Percentiles rank a stretch among this genome's conserved stretches.
Conservation (phyloP, 1,140 invertebrate species). For the Hycleus cichorii region DNA sequence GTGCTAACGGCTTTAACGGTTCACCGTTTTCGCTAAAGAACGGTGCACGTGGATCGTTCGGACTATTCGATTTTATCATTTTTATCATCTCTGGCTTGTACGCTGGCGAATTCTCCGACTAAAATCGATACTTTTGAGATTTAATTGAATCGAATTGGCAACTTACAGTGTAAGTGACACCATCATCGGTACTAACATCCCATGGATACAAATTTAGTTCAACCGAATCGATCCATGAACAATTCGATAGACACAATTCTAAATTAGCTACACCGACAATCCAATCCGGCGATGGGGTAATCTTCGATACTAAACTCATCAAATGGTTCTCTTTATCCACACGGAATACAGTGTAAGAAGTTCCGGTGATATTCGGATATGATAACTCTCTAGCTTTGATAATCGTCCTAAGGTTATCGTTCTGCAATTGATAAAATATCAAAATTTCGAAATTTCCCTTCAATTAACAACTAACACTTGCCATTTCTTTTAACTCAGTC, state of each 20-base stretch:
- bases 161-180: constrained; percentile 81
- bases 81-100: constrained; percentile 73
- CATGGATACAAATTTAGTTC: constrained; percentile 88
- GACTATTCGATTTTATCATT: constrained; percentile 69
- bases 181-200: constrained; percentile 93
- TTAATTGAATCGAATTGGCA: not conserved
- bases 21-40: constrained; percentile 78
- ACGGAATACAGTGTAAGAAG: constrained; percentile 86
- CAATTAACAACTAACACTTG: not conserved
- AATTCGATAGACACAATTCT: constrained; percentile 85
- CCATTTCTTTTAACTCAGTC: constrained; percentile 83
- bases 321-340: constrained; percentile 89
- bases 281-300: constrained; percentile 97
- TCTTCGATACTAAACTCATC: constrained; percentile 89
- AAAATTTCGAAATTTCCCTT: not conserved
- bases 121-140: constrained; percentile 4
- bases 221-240: constrained; percentile 82
- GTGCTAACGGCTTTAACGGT: constrained; percentile 86
- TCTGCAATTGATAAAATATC: constrained; percentile 48
- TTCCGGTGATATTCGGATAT: constrained; percentile 87
- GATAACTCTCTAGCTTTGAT: constrained; percentile 93
- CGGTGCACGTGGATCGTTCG: constrained; percentile 76
- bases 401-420: constrained; percentile 88
- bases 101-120: constrained; percentile 74
- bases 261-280: constrained; percentile 89